These are phyloP conservation scores for Mythimna impura DNA, from an alignment of 2,888 invertebrate species.

Conservation along the genomic window DNA sequence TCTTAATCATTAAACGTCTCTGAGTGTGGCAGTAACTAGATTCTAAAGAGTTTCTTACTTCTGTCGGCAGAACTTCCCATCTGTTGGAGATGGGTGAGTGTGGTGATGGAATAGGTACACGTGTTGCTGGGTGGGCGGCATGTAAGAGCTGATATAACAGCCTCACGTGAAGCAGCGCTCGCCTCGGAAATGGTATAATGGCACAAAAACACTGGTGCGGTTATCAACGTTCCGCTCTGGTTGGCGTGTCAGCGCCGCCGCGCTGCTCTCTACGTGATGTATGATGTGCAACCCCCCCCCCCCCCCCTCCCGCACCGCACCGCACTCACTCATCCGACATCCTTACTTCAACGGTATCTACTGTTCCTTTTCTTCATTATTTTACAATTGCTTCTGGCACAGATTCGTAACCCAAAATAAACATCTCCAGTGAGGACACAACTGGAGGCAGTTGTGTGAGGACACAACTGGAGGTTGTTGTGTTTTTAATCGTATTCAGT, in stretches of 20 bases:
- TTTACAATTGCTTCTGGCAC: slow-evolving; percentile 13
- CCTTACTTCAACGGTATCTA: slow-evolving; percentile 59
- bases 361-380: slow-evolving; percentile 48
- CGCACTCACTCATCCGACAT: slow-evolving; percentile 47
- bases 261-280: slow-evolving; percentile 65
- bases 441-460: neutral
- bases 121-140: neutral
- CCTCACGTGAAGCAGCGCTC: slow-evolving; percentile 45
- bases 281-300: slow-evolving; percentile 28
- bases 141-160: slow-evolving; percentile 42
- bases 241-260: slow-evolving; percentile 72
- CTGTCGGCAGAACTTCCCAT: neutral
- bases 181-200: slow-evolving; percentile 68
- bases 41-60: neutral
- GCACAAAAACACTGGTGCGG: slow-evolving; percentile 68
- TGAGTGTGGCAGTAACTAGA: no score
- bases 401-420: neutral
- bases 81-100: neutral
- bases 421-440: neutral
- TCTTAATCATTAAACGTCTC: no score
- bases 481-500: neutral
- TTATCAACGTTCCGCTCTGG: slow-evolving; percentile 78
- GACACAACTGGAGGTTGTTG: neutral
- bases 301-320: slow-evolving; percentile 1
- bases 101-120: neutral